Evolutionary conservation across 1,140 invertebrate species (phyloP), one percentile per base, ranked within the genome.

Genomic region (Conus betulinus): DNA sequence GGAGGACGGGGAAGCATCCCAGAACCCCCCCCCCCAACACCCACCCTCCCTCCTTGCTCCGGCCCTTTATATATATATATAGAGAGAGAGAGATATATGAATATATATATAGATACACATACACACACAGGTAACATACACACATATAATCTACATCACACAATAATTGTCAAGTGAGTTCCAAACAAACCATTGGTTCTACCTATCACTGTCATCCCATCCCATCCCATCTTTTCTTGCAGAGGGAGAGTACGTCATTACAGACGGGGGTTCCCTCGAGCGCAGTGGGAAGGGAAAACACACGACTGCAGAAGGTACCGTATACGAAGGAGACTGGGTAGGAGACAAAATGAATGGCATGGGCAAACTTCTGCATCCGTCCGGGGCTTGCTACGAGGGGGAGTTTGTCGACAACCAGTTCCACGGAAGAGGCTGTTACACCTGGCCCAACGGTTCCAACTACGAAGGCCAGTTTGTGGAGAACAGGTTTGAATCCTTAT

Each of bases 401-500:
- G 90, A 91, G 17, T 95, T 95, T 91, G 90, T 93, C 10, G 93
- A 94, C 87, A 95, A 95, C 88, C 92, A 95, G 88, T 95, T 95
- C 90, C 92, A 95, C 88, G 95, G 95, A 8, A 83, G 57, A 39
- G 95, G 95, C 87, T 92, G 91, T 89, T 95, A 95, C 86, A 92
- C 88, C 7, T 95, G 94, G 93, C 94, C 95, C 20, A 94, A 95
- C 92, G 93, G 93, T 13, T 95, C 95, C 25, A 94, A 89, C 78
- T 95, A 94, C 89, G 91, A 93, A 52, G 95, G 95, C 63, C 89
- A 93, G 11, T 95, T 95, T 93, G 90, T 91, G 17, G 93, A 95
- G 88, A 95, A 95, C 90, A 94, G 91, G 94, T 95, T 89, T 90
- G 90, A n/a, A 84, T 57, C 71, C 27, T 25, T 79, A 10, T 78